phyloP scores from a whole-genome alignment of 2,888 invertebrate species.

The Congeria kusceri region DNA sequence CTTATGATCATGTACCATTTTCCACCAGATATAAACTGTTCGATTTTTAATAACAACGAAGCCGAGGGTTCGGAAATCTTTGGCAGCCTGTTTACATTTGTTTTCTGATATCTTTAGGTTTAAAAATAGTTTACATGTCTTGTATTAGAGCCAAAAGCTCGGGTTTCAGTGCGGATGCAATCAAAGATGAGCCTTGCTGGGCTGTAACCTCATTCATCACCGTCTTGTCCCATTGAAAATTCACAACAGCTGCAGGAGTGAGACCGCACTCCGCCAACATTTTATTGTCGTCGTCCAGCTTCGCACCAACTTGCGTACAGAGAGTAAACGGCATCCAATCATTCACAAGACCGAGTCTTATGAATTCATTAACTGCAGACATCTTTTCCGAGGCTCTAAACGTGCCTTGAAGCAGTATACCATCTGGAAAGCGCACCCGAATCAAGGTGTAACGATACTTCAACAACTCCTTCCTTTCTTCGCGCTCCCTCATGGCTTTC shows the following conservation, averaged over 20 bases:
- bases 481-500: slow-evolving; percentile 97
- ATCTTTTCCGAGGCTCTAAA: slow-evolving; percentile 94
- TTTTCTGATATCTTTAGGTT: too few species aligned
- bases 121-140: slow-evolving; percentile 19
- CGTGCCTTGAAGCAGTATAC: slow-evolving; percentile 90
- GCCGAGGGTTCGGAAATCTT: too few species aligned
- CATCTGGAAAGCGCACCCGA: slow-evolving; percentile 93
- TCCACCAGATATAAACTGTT: too few species aligned
- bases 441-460: slow-evolving; percentile 91
- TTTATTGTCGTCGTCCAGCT: slow-evolving; percentile 89
- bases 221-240: slow-evolving; percentile 89
- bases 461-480: slow-evolving; percentile 92
- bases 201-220: slow-evolving; percentile 78
- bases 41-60: too few species aligned
- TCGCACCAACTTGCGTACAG: slow-evolving; percentile 89
- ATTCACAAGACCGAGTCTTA: slow-evolving; percentile 91
- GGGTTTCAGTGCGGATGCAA: slow-evolving; percentile 89
- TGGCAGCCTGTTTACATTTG: too few species aligned
- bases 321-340: slow-evolving; percentile 90
- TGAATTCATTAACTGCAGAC: slow-evolving; percentile 91
- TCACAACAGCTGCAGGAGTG: slow-evolving; percentile 93
- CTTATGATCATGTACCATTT: too few species aligned
- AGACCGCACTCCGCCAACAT: slow-evolving; percentile 92
- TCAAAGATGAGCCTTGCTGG: slow-evolving; percentile 71
- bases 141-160: slow-evolving; percentile 89